phyloP scores from a whole-genome alignment of 2,888 invertebrate species.

The Latheticus oryzae region DNA sequence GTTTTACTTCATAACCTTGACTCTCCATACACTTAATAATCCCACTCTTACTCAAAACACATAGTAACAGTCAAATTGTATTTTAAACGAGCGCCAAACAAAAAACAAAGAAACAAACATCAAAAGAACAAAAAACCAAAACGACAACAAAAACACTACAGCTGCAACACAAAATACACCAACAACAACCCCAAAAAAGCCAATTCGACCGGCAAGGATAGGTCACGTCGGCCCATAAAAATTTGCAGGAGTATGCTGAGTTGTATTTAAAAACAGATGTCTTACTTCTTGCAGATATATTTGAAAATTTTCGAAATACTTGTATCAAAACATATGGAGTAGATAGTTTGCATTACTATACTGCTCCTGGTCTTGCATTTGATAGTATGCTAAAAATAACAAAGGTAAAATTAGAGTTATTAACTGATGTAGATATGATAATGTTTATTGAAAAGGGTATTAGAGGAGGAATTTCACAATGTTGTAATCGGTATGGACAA shows the following conservation, averaged over 20 bases:
- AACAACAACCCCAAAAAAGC: no score
- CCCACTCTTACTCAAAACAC: no score
- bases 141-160: no score
- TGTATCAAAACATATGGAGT: conserved; percentile 51
- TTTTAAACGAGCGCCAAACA: no score
- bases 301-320: conserved; percentile 56
- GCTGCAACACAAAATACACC: no score
- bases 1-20: no score
- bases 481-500: conserved; percentile 12
- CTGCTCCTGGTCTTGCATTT: conserved; percentile 44
- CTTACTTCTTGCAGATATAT: conserved; percentile 53
- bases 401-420: conserved; percentile 37
- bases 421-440: conserved; percentile 47
- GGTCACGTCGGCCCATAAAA: no score
- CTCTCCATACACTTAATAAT: no score
- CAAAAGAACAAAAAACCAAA: no score
- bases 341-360: conserved; percentile 52
- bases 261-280: conserved; percentile 57
- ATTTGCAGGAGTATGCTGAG: conserved; percentile 48
- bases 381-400: conserved; percentile 11
- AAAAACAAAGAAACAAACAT: no score
- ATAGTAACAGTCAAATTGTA: no score
- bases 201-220: no score
- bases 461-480: conserved; percentile 6
- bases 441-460: conserved; percentile 14